Percentiles rank a stretch among this genome's conserved stretches.
Conservation (phyloP, 2,797 vertebrate species). For the Echeneis naucrates region DNA sequence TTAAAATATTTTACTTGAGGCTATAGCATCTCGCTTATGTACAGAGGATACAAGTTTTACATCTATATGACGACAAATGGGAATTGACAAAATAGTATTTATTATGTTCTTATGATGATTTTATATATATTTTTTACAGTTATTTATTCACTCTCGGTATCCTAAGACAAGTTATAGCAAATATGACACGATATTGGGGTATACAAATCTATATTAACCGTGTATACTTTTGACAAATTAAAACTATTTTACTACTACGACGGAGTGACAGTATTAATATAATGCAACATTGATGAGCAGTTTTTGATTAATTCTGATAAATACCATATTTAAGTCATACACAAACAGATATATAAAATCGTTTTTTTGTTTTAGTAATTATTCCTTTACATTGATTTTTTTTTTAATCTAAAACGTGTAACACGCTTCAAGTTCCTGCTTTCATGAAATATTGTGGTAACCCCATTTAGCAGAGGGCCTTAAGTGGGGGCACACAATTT, state of each 20-base stretch:
- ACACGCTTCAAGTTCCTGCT: not conserved
- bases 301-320: not conserved
- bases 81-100: not conserved
- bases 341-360: not conserved
- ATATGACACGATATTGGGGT: not conserved
- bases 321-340: not conserved
- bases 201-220: not conserved
- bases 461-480: constrained; percentile 47
- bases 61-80: not conserved
- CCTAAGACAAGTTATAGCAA: not conserved
- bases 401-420: not conserved
- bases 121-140: not conserved
- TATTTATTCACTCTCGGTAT: not conserved
- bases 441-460: constrained; percentile 19
- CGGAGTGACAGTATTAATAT: not conserved
- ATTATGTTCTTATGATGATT: not conserved
- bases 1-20: constrained; percentile 23
- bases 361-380: not conserved
- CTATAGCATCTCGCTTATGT: not conserved
- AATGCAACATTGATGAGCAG: not conserved
- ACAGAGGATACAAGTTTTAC: not conserved
- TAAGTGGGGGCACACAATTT: constrained; percentile 64
- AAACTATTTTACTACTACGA: not conserved
- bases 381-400: not conserved
- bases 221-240: not conserved